Conservation (phyloP, 2,797 vertebrate species). For the Argya squamiceps region DNA sequence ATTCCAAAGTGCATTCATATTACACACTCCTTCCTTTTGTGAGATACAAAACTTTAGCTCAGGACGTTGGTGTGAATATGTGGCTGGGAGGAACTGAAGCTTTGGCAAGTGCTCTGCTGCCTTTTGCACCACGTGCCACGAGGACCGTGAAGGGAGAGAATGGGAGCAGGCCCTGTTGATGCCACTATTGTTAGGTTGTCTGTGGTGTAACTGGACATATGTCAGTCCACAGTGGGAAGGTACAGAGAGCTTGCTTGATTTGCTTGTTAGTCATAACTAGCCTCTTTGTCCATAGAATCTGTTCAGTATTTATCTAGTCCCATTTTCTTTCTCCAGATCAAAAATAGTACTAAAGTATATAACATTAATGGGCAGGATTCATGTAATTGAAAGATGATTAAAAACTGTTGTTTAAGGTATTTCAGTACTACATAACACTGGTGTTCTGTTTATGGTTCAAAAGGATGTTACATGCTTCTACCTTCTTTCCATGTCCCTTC, state of each 20-base stretch:
- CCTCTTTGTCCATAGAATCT: background rate
- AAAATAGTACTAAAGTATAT: background rate
- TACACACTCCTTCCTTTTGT: background rate
- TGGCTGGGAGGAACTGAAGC: background rate
- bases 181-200: background rate
- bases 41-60: background rate
- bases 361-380: background rate
- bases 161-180: background rate
- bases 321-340: background rate
- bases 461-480: background rate
- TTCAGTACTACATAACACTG: background rate
- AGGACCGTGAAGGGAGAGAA: background rate
- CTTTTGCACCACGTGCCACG: fast-evolving
- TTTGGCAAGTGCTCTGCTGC: background rate
- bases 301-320: background rate
- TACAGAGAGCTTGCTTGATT: background rate
- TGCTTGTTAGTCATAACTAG: background rate
- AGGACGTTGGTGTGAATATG: background rate
- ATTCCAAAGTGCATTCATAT: background rate
- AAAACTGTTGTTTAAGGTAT: background rate
- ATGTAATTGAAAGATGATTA: background rate
- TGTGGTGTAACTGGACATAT: background rate
- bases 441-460: background rate
- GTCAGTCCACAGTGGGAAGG: background rate
- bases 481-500: background rate